Evolutionary conservation across 2,888 invertebrate genomes (phyloP).

Genomic region (Cantharis nigra): DNA sequence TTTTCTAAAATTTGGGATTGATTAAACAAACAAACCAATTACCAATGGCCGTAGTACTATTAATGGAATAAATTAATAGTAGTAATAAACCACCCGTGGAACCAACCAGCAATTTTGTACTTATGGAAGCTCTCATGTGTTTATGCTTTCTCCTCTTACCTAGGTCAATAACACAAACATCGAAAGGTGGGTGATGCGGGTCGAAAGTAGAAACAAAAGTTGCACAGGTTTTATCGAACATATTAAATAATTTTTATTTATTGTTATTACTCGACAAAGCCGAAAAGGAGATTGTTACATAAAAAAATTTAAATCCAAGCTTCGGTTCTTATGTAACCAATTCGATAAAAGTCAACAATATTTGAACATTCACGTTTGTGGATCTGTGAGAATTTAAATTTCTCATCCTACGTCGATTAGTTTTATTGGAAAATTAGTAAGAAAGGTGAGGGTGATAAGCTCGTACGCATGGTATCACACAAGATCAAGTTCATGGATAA

Average conservation of each 20-base stretch:
- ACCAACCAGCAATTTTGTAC: conserved; percentile 1
- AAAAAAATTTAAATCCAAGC: not conserved
- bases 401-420: not conserved
- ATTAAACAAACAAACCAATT: not conserved
- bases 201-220: conserved; percentile 22
- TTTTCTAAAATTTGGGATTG: not conserved
- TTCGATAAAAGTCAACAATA: not conserved
- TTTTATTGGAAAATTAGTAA: not conserved
- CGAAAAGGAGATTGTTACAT: not conserved
- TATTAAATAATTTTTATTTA: not conserved
- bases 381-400: not conserved
- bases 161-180: conserved; percentile 28
- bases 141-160: conserved; percentile 27
- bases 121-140: conserved; percentile 5
- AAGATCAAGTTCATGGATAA: not conserved
- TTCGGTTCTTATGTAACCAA: not conserved
- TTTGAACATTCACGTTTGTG: not conserved
- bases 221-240: not conserved
- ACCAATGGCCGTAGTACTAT: not conserved
- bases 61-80: not conserved
- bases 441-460: not conserved
- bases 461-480: not conserved
- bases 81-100: conserved; percentile 5
- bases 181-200: conserved; percentile 20
- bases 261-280: not conserved